A percentile compares a stretch with the other conserved stretches of the same genome.
phyloP scores from a whole-genome alignment of 2,888 invertebrate genomes.

The Pelosia muscerda region DNA sequence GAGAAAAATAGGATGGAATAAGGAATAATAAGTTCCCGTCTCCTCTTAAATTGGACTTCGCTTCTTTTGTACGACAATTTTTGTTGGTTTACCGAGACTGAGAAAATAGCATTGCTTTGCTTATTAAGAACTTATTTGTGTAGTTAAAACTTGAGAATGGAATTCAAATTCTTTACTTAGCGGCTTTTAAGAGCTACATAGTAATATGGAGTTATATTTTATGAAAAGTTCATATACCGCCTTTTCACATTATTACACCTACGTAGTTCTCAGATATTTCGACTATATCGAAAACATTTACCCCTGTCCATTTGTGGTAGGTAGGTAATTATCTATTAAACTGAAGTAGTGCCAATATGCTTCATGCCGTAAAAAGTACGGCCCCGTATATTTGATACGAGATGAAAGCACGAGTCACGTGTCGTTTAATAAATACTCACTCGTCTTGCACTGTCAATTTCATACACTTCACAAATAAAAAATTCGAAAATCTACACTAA shows the following conservation, averaged over 20 bases:
- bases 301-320: too few relatives aligned
- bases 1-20: constrained; percentile 81
- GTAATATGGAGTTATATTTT: constrained; percentile 35
- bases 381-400: too few relatives aligned
- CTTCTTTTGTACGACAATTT: constrained; percentile 69
- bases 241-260: constrained; percentile 43
- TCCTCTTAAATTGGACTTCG: constrained; percentile 79
- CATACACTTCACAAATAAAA: too few relatives aligned
- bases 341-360: too few relatives aligned
- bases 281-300: too few relatives aligned
- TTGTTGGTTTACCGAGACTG: constrained; percentile 56
- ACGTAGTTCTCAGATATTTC: too few relatives aligned
- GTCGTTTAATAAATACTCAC: too few relatives aligned
- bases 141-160: constrained; percentile 67
- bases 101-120: constrained; percentile 63
- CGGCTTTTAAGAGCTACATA: constrained; percentile 40
- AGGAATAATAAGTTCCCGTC: constrained; percentile 82
- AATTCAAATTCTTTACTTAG: constrained; percentile 52
- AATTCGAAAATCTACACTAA: too few relatives aligned
- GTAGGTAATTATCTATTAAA: too few relatives aligned
- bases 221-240: constrained; percentile 36
- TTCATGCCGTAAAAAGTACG: too few relatives aligned
- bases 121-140: constrained; percentile 67
- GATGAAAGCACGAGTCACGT: too few relatives aligned
- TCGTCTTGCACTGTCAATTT: too few relatives aligned